Conservation (phyloP, 1,140 invertebrate species). For the Saccostrea glomerata region DNA sequence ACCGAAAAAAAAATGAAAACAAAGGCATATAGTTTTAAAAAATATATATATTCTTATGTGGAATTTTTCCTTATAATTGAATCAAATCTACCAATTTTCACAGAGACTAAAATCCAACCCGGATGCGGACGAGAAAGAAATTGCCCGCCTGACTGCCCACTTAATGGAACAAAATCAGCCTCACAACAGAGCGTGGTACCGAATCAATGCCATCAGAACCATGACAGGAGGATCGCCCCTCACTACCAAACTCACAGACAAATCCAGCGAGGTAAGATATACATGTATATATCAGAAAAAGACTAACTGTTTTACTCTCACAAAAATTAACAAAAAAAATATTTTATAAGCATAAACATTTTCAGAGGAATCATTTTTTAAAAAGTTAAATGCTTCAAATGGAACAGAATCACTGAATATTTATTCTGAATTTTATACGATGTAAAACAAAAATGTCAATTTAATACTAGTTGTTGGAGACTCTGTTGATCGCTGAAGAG, state of each 20-base stretch:
- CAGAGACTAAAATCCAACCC: constrained; percentile 82
- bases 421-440: not conserved
- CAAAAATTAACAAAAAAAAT: no score
- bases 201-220: constrained; percentile 82
- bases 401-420: no score
- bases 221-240: constrained; percentile 81
- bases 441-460: not conserved
- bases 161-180: constrained; percentile 81
- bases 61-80: not conserved
- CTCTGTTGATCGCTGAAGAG: constrained; percentile 58
- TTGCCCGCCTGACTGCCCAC: constrained; percentile 82
- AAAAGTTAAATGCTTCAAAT: no score
- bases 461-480: constrained; percentile 7
- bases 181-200: constrained; percentile 83
- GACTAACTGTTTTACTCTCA: no score
- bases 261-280: constrained; percentile 64
- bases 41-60: not conserved
- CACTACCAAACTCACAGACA: constrained; percentile 64
- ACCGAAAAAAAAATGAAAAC: not conserved
- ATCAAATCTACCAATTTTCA: not conserved
- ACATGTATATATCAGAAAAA: no score
- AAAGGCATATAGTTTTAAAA: not conserved
- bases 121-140: constrained; percentile 82
- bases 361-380: no score
- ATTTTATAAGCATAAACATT: no score